Evolutionary conservation across 2,113 vertebrate species (phyloP).

Genomic region (Oophaga pumilio): DNA sequence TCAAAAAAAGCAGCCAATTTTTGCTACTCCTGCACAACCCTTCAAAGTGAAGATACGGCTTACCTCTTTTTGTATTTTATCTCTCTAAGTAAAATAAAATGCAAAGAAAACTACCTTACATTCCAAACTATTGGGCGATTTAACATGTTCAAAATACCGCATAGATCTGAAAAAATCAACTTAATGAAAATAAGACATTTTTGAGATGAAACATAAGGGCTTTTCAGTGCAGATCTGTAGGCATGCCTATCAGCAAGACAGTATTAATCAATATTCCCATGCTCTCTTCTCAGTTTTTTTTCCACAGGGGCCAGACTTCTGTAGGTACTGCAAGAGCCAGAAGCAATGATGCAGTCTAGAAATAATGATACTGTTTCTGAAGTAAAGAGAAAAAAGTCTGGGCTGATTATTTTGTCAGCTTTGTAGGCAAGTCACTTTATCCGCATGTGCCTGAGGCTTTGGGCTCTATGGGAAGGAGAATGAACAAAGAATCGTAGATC

Average conservation of each 20-base stretch:
- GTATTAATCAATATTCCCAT: constrained; percentile 11
- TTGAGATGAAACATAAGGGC: background rate
- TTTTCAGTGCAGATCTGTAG: background rate
- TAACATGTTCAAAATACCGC: background rate
- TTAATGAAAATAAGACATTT: background rate
- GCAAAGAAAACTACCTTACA: too few species aligned
- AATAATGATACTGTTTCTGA: constrained; percentile 19
- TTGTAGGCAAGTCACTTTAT: constrained; percentile 25
- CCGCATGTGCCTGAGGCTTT: constrained; percentile 23
- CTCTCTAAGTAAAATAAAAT: too few species aligned
- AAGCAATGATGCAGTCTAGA: background rate
- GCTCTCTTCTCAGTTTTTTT: background rate
- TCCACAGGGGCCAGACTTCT: constrained; percentile 21
- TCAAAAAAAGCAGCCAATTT: too few species aligned
- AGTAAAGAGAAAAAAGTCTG: constrained; percentile 17
- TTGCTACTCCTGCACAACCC: too few species aligned
- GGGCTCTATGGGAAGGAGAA: constrained; percentile 1
- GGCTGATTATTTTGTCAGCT: constrained; percentile 40
- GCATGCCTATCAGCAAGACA: constrained; percentile 21
- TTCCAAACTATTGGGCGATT: background rate
- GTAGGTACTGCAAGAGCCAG: constrained; percentile 5
- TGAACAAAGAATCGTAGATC: background rate
- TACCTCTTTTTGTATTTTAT: too few species aligned
- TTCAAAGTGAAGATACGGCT: too few species aligned
- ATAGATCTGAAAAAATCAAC: background rate